Percentiles rank a stretch among this genome's conserved stretches.
Conservation (phyloP, 2,113 vertebrate species). For the Patagioenas fasciata region DNA sequence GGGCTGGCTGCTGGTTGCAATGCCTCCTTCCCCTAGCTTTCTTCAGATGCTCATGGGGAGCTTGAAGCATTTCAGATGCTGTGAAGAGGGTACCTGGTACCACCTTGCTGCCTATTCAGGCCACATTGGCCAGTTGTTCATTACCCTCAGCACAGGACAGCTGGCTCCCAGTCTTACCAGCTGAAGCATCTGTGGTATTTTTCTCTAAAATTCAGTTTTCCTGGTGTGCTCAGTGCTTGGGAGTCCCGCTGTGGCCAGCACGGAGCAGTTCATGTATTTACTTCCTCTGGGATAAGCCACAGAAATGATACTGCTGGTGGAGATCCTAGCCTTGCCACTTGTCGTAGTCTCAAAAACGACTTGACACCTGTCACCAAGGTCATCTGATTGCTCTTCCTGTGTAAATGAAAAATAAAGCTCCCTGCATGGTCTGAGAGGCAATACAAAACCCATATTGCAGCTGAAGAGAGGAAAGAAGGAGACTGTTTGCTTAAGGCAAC, state of each 20-base stretch:
- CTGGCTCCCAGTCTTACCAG: background rate
- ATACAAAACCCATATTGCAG: background rate
- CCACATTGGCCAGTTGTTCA: background rate
- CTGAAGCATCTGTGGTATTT: background rate
- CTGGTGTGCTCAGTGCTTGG: background rate
- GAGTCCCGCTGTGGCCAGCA: background rate
- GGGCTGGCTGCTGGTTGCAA: accelerated
- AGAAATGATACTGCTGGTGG: background rate
- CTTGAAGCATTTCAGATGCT: background rate
- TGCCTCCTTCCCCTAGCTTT: background rate
- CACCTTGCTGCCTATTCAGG: background rate
- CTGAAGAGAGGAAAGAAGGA: background rate
- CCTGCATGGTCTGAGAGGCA: background rate
- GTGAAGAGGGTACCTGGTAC: background rate
- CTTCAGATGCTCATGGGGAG: background rate
- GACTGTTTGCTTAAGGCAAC: background rate
- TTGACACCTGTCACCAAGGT: background rate
- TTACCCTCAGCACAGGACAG: background rate
- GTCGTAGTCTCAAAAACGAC: background rate
- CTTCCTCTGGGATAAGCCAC: background rate
- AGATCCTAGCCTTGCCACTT: background rate
- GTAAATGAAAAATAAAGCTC: background rate
- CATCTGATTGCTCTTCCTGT: background rate
- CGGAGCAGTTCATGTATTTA: accelerated
- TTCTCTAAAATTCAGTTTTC: background rate